These are phyloP conservation scores for Pollicipes pollicipes DNA, from an alignment of 1,140 invertebrate species.

Conservation along the genomic window DNA sequence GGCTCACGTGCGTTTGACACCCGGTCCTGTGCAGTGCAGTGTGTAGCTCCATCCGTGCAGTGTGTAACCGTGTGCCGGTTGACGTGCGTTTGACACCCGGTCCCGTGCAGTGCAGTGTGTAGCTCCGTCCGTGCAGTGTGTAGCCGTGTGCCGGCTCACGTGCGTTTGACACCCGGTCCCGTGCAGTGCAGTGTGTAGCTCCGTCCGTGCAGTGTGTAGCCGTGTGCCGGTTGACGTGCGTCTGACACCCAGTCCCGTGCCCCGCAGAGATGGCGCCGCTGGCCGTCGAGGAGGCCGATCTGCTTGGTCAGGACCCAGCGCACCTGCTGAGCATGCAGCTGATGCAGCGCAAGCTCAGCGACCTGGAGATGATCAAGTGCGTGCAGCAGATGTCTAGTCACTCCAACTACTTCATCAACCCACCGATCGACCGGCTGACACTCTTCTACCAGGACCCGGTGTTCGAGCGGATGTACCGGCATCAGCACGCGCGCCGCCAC, in stretches of 20 bases:
- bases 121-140: slow-evolving; percentile 32
- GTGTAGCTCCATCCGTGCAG: too few relatives aligned
- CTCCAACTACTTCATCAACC: slow-evolving; percentile 70
- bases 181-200: too few relatives aligned
- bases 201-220: neutral
- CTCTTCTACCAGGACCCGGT: slow-evolving; percentile 62
- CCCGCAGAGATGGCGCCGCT: too few relatives aligned
- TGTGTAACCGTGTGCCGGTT: neutral
- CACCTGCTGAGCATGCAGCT: neutral
- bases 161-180: too few relatives aligned
- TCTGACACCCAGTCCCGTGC: neutral
- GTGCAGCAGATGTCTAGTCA: slow-evolving; percentile 34
- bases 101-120: slow-evolving; percentile 88
- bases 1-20: too few relatives aligned
- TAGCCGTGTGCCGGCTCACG: neutral
- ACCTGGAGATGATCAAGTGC: slow-evolving; percentile 57
- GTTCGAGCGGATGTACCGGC: slow-evolving; percentile 68
- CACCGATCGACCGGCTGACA: slow-evolving; percentile 60
- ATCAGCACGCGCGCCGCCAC: slow-evolving; percentile 52
- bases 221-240: neutral
- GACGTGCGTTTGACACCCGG: slow-evolving; percentile 33
- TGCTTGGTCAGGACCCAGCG: neutral
- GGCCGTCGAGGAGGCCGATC: neutral
- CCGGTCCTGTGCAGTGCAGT: too few relatives aligned
- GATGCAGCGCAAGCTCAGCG: slow-evolving; percentile 52